These are phyloP conservation scores for Ichneumon xanthorius DNA, from an alignment of 2,888 invertebrate species.

Conservation along the genomic window DNA sequence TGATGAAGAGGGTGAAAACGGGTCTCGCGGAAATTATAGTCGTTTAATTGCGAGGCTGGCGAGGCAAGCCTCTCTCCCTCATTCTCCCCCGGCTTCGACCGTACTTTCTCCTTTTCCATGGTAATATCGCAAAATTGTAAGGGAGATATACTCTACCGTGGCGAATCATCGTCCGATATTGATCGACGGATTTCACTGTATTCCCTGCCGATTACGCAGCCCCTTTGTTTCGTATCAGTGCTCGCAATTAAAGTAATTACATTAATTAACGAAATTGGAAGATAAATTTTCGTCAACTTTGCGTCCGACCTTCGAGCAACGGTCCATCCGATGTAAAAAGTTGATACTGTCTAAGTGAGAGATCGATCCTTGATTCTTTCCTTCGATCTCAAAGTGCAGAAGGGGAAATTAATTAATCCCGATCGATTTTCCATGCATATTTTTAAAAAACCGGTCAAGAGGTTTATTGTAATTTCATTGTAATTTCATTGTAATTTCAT, in stretches of 20 bases:
- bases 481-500: too few species aligned
- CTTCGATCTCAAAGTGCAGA: too few species aligned
- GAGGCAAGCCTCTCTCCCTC: slow-evolving; percentile 22
- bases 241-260: not conserved
- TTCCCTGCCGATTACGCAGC: slow-evolving; percentile 2
- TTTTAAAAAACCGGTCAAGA: too few species aligned
- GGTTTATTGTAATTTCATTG: too few species aligned
- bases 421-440: too few species aligned
- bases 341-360: not conserved
- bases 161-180: slow-evolving; percentile 30
- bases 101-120: slow-evolving; percentile 28
- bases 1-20: slow-evolving; percentile 47
- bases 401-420: too few species aligned
- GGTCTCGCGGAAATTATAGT: slow-evolving; percentile 60
- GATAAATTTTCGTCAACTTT: slow-evolving; percentile 2
- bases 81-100: not conserved
- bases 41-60: slow-evolving; percentile 57
- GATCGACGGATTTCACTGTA: slow-evolving; percentile 33
- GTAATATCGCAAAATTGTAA: slow-evolving; percentile 24
- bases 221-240: not conserved
- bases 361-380: not conserved
- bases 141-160: slow-evolving; percentile 17
- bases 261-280: not conserved
- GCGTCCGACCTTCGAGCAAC: not conserved
- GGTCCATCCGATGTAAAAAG: not conserved